Evolutionary conservation across 2,113 vertebrate species (phyloP).

Genomic region (Syngnathus floridae): DNA sequence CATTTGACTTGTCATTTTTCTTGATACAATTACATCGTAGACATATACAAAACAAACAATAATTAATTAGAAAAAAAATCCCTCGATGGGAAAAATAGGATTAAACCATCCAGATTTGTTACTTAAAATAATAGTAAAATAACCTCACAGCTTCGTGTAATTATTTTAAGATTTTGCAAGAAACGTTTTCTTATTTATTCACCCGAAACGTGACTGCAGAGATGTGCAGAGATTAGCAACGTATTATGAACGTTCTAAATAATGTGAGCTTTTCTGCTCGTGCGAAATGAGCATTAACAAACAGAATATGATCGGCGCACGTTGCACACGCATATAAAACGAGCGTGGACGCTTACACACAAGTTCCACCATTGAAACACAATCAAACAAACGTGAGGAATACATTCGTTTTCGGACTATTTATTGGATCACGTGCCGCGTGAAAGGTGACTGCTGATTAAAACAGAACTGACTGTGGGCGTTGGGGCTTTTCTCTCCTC

Average conservation of each 20-base stretch:
- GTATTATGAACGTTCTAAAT: constrained; percentile 26
- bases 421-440: constrained; percentile 42
- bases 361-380: constrained; percentile 32
- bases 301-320: constrained; percentile 20
- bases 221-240: constrained; percentile 34
- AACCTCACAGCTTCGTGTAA: constrained; percentile 16
- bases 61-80: constrained; percentile 1
- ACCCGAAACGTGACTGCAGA: constrained; percentile 7
- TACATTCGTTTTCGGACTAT: constrained; percentile 36
- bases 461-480: constrained; percentile 76
- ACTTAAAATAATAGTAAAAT: background rate
- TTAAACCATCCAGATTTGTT: background rate
- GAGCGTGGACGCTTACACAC: constrained; percentile 23
- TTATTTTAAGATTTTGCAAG: background rate
- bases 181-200: constrained; percentile 1
- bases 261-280: background rate
- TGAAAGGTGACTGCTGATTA: constrained; percentile 72
- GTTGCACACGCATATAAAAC: constrained; percentile 16
- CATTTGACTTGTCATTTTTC: constrained; percentile 4
- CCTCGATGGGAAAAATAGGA: background rate
- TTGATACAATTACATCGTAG: background rate
- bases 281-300: constrained; percentile 27
- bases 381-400: constrained; percentile 27
- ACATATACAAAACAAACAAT: constrained; percentile 19
- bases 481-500: constrained; percentile 71